Evolutionary conservation across 2,888 invertebrate genomes (phyloP), one percentile per base, ranked within the genome.

Genomic region (Chrysolina oricalcia): DNA sequence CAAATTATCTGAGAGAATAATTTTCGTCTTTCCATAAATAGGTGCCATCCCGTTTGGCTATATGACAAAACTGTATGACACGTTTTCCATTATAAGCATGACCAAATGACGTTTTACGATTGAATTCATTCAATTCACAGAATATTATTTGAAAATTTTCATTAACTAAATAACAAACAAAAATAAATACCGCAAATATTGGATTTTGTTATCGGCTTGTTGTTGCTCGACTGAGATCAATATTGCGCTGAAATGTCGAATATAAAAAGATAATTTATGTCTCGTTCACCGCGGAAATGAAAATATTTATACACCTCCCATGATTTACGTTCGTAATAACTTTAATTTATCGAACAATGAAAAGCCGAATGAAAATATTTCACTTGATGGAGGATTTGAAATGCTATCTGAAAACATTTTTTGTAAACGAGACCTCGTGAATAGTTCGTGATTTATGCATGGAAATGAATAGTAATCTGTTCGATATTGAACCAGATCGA

Each of bases 321-420:
- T 72, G 72, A 72, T 72, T 56, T 43, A 72, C 66, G 66, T 46
- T 43, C 21, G 66, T 13, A 72, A 66, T 66, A 72, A 66, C 46
- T 66, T 66, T 56, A 72, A 72, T 72, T 66, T 72, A 72, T 72
- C 41, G 72, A 66, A 72, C 66, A 72, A 72, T 72, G 72, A 66
- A 72, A 72, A 66, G 65, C 56, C 46, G 35, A 65, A 66, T 59
- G 48, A 23, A 66, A 72, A 67, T 72, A 72, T 66, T 72, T 66
- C 46, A 59, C 46, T 66, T 50, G 43, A 43, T 48, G 46, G 19
- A 23, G 53, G 21, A 53, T 53, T 53, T 4, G 11, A 21, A 64
- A 11, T 41, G 43, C 35, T 65, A 35, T 40, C 65, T 46, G 21
- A 35, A 65, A 19, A 41, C 17, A 53, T 11, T 21, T 53, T 15